Percentiles rank a stretch among this genome's conserved stretches.
phyloP scores from a whole-genome alignment of 2,797 vertebrate species.

The Neomorphus geoffroyi region DNA sequence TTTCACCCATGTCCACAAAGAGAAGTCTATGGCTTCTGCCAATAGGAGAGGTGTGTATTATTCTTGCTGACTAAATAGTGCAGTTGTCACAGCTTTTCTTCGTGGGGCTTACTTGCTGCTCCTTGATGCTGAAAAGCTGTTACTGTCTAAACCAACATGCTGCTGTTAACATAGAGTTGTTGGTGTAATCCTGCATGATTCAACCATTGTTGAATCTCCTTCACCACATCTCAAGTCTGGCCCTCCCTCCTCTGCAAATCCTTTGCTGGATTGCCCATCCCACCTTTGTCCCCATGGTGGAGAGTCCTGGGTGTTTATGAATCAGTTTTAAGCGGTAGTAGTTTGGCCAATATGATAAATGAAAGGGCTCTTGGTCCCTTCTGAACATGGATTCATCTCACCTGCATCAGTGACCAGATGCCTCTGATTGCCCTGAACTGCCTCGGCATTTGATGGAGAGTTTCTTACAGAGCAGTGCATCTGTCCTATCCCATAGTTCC shows the following conservation, averaged over 20 bases:
- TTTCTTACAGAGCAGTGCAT: background rate
- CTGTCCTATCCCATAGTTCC: background rate
- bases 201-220: background rate
- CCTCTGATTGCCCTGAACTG: background rate
- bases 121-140: background rate
- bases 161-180: background rate
- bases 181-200: background rate
- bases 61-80: background rate
- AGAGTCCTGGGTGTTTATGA: background rate
- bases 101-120: background rate
- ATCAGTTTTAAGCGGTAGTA: background rate
- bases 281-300: fast-evolving
- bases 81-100: background rate
- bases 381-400: background rate
- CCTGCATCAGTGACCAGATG: background rate
- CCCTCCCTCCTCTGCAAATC: background rate
- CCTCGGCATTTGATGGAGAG: background rate
- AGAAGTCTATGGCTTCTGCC: background rate
- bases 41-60: background rate
- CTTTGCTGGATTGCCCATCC: background rate
- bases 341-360: background rate
- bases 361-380: background rate
- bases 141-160: fast-evolving
- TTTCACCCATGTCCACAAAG: background rate
- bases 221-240: background rate